These are phyloP conservation scores for Anorthoa munda DNA, from an alignment of 2,888 invertebrate species.

Conservation along the genomic window DNA sequence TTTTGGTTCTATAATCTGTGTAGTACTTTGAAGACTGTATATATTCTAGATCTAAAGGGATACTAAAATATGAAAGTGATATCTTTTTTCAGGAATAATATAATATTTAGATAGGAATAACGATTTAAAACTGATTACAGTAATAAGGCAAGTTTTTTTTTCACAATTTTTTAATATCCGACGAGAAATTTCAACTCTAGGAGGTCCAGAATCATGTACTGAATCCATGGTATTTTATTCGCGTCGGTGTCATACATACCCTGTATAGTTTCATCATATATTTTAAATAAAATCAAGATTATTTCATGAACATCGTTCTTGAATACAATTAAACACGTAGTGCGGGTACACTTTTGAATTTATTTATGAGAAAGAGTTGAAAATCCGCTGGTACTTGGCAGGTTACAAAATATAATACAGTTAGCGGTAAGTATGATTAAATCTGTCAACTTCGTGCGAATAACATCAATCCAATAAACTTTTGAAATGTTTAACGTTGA, in stretches of 20 bases:
- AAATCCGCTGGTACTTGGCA: conserved; percentile 3
- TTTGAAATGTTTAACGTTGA: not conserved
- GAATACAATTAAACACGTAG: not conserved
- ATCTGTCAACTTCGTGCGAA: conserved; percentile 7
- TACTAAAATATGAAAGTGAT: not conserved
- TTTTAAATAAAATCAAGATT: not conserved
- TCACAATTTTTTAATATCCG: no score
- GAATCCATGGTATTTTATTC: no score
- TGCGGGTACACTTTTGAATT: not conserved
- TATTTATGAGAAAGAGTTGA: conserved; percentile 6
- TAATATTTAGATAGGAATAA: no score
- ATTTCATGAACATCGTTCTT: not conserved
- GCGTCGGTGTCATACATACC: no score
- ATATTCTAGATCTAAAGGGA: not conserved
- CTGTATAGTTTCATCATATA: no score
- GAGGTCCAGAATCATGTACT: no score
- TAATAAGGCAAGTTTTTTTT: no score
- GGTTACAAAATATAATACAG: conserved; percentile 14
- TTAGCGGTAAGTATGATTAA: conserved; percentile 11
- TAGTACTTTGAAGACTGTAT: not conserved
- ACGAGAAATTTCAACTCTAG: no score
- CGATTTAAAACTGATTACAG: no score
- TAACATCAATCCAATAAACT: not conserved
- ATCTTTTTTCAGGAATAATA: not conserved
- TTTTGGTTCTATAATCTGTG: conserved; percentile 3